phyloP scores from a whole-genome alignment of 2,888 invertebrate genomes.

The Barypeithes pellucidus region DNA sequence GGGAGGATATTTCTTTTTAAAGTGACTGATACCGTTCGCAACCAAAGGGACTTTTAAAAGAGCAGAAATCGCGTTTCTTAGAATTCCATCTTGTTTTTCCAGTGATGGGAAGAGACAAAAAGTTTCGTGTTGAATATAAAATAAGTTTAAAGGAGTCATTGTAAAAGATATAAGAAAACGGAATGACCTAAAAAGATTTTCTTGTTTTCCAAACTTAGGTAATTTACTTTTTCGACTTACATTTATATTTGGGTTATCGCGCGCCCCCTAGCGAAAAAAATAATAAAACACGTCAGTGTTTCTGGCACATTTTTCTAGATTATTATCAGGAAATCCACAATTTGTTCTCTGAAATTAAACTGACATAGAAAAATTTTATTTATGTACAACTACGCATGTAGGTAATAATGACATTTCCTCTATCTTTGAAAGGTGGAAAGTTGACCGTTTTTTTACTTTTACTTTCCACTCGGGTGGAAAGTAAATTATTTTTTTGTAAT shows the following conservation, averaged over 20 bases:
- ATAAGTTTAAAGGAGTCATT: slow-evolving; percentile 5
- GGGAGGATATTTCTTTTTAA: not conserved
- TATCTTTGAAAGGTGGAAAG: too few relatives aligned
- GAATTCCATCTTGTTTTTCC: slow-evolving; percentile 1
- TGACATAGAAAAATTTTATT: too few relatives aligned
- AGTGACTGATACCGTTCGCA: slow-evolving; percentile 7
- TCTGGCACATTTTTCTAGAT: too few relatives aligned
- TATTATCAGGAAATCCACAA: too few relatives aligned
- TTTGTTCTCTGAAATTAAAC: too few relatives aligned
- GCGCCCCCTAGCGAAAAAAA: not conserved
- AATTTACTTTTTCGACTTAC: not conserved
- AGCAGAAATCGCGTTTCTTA: not conserved
- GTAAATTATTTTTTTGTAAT: too few relatives aligned
- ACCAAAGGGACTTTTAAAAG: slow-evolving; percentile 9
- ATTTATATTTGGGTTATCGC: not conserved
- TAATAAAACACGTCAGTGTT: not conserved
- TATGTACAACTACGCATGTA: too few relatives aligned
- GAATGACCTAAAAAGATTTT: slow-evolving; percentile 6
- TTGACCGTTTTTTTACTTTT: too few relatives aligned
- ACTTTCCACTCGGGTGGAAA: too few relatives aligned
- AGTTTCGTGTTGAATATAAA: slow-evolving; percentile 9
- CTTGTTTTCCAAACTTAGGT: not conserved
- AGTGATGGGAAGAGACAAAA: slow-evolving; percentile 2
- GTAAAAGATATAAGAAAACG: not conserved
- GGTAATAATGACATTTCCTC: too few relatives aligned